Evolutionary conservation across 2,888 invertebrate species (phyloP), one percentile per base, ranked within the genome.

Genomic region (Tyria jacobaeae): DNA sequence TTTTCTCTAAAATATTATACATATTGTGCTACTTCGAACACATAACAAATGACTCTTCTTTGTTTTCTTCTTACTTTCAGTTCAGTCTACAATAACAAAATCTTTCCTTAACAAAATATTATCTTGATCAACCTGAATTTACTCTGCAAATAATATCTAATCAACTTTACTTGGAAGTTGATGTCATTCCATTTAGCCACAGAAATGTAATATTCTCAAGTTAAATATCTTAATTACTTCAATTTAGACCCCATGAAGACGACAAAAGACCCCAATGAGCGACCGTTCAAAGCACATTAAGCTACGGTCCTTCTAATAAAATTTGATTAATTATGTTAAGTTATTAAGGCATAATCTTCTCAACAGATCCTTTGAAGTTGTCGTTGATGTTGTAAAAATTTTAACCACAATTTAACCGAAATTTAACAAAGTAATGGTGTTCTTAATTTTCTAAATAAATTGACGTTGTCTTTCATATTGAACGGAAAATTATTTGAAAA

Each of bases 141-240:
- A 41, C 48, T 44, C 47, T 48, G 48, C 37, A 27, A 54, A 52
- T 53, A 53, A 57, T 53, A 25, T 49, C 53, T 57, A 61, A 74
- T 74, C 68, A 74, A 62, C 55, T 76, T 54, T 35, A 58, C 57
- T 64, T 68, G 50, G 59, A 64, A 65, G 47, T 74, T 76, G 56
- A 73, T 70, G 64, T 51, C 56, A 60, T 76, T 62, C 68, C 52
- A 68, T 75, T 76, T 60, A 27, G 44, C 62, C 67, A 50, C 70
- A 65, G 71, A 68, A 76, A 75, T 49, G 44, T 73, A 73, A 75
- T 76, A 68, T 73, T 70, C 65, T 57, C 41, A 37, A 71, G 64
- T 57, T 71, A 69, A 75, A 71, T 75, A 69, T 77, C 71, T 71
- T 77, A 75, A 75, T 75, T 77, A 72, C 67, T 50, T 77, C 78